Evolutionary conservation across 2,797 vertebrate species (phyloP).

Genomic region (Simalia tracyae): DNA sequence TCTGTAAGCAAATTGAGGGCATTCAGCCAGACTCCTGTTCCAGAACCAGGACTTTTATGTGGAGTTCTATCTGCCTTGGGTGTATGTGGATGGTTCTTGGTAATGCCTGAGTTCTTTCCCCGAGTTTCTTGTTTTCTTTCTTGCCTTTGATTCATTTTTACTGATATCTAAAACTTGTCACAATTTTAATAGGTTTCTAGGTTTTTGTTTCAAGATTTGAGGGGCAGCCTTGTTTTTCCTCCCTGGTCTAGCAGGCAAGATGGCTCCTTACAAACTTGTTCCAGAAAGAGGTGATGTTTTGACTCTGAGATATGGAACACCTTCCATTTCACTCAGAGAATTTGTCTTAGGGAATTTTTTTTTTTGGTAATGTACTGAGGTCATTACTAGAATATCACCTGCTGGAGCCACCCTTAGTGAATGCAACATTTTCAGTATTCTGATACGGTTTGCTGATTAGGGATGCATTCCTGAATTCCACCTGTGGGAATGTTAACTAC

Average conservation of each 20-base stretch:
- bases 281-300: neutral
- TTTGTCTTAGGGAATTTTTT: neutral
- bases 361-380: neutral
- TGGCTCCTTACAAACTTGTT: neutral
- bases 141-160: neutral
- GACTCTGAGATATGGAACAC: neutral
- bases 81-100: neutral
- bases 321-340: neutral
- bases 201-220: neutral
- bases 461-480: neutral
- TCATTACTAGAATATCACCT: neutral
- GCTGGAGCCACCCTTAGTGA: neutral
- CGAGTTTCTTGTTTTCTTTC: neutral
- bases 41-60: neutral
- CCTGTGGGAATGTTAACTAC: neutral
- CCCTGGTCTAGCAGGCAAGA: neutral
- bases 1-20: neutral
- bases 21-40: neutral
- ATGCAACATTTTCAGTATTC: neutral
- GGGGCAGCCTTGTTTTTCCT: neutral
- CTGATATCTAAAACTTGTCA: neutral
- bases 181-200: neutral
- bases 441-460: neutral
- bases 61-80: neutral
- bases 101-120: neutral